Percentiles rank a stretch among this genome's conserved stretches.
Evolutionary conservation across 2,797 vertebrate species (phyloP).

Genomic region (Paramormyrops hopkinsi): DNA sequence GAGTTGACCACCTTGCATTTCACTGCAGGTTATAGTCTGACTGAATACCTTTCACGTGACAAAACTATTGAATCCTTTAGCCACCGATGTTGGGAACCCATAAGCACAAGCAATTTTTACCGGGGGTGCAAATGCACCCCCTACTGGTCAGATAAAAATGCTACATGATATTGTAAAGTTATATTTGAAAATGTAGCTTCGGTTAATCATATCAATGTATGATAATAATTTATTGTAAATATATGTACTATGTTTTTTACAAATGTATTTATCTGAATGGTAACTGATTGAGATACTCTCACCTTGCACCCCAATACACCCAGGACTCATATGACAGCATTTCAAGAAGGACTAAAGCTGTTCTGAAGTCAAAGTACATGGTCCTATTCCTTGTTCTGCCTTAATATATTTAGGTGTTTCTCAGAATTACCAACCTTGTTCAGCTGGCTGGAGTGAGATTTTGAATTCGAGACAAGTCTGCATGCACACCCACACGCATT

Average conservation of each 20-base stretch:
- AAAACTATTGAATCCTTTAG: neutral
- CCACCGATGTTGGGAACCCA: neutral
- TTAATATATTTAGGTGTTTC: neutral
- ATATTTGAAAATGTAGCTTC: neutral
- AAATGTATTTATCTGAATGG: neutral
- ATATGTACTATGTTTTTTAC: neutral
- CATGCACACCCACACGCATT: neutral
- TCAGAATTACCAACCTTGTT: neutral
- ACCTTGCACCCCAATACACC: neutral
- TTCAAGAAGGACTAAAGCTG: neutral
- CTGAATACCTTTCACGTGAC: neutral
- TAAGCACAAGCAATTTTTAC: neutral
- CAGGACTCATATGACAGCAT: neutral
- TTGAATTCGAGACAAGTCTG: neutral
- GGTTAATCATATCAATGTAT: neutral
- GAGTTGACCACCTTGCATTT: neutral
- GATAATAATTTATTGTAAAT: neutral
- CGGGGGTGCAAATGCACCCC: neutral
- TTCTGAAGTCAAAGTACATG: neutral
- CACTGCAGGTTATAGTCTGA: neutral
- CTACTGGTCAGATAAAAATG: neutral
- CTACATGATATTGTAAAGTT: neutral
- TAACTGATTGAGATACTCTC: neutral
- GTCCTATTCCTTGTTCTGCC: neutral
- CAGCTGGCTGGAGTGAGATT: neutral